Base-by-base conservation (phyloP, 2,888 invertebrate genomes). In the Megamerina dolium region DNA sequence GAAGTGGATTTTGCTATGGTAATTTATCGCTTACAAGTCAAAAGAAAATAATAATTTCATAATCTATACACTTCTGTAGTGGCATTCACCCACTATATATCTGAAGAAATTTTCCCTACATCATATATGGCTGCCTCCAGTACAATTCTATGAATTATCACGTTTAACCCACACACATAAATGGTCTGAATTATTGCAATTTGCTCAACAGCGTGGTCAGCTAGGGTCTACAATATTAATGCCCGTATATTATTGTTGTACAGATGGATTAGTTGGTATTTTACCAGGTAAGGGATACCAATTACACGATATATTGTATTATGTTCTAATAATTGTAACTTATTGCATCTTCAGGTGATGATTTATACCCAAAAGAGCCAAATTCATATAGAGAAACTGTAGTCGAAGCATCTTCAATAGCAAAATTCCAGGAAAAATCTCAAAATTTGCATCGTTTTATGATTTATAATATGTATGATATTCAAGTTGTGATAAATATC, bases 71-170 rank as follows among this genome's bases (percentile, higher is more conserved):
- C 35, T n/a, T 41, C 74, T 76, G 26, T 62, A 86, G 85, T 87
- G 86, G 86, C 68, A 72, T 31, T 69, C 68, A 35, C 81, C 85
- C 5, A 55, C 63, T 4, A 72, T 76, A 18, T 54, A 59, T 30
- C 54, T 66, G 43, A 37, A 46, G 3, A 38, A 51, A 3, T 59
- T 53, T 16, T 53, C 47, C 12, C 35, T 55, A 1, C 50, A 53
- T n/a, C 48, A 46, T 2, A 54, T 64, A 12, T 63, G 66, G 61
- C 44, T 91, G 3, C 80, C 82, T 18, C 83, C 83, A 8, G 86
- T 89, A 6, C 87, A 90, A 67, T 69, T 77, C 37, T 88, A 88
- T 62, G 90, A 90, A 70, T 64, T 87, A 5, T 74, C 74, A 8
- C 75, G 82, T 38, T 66, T 91, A 16, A 66, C 75, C 13, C 74